Base-by-base conservation (phyloP, 1,140 invertebrate species). In the Phocides pigmalion region DNA sequence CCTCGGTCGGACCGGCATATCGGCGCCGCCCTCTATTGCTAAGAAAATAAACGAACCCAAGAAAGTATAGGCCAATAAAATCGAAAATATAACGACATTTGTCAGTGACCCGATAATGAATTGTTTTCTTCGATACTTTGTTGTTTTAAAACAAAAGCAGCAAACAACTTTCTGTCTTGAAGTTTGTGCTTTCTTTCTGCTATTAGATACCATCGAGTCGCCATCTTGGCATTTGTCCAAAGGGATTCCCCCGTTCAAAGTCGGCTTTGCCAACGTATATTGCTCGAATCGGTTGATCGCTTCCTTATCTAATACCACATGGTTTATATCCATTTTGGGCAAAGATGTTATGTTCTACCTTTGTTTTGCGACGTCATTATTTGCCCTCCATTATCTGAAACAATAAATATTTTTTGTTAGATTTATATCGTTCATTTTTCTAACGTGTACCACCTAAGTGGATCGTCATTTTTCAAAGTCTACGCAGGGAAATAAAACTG, bases 1-100 rank as follows among this genome's bases (percentile, higher is more conserved):
- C 69, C 89, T 79, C 4, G 91, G 91, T 63, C 86, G 71, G 0
- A 79, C 82, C 14, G 88, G 80, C 42, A 91, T 68, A 49, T 87
- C 84, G 19, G 81, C 79, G 12, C 88, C 87, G 41, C 95, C 96
- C 91, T 99, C 98, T 62, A 98, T 96, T 9, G 96, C 95, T 62
- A 98, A 92, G 88, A 99, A 99, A 79, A 98, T 96, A 80, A 99
- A 96, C 17, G 97, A 98, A 15, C 93, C 93, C 32, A 98, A 92
- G n/a, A 99, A 93, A 0, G 97, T 97, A 87, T 99, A 99, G 5
- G 96, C 96, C 19, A 99, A 93, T 4, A 99, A 93, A 32, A 98
- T 93, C 28, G 95, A 94, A 86, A 97, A 98, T 68, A 99, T 96
- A 3, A 97, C 97, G 42, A 98, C 90, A 84, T 98, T 98, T 19